phyloP scores from a whole-genome alignment of 2,888 invertebrate genomes.

The Dicranocentrus wangi region DNA sequence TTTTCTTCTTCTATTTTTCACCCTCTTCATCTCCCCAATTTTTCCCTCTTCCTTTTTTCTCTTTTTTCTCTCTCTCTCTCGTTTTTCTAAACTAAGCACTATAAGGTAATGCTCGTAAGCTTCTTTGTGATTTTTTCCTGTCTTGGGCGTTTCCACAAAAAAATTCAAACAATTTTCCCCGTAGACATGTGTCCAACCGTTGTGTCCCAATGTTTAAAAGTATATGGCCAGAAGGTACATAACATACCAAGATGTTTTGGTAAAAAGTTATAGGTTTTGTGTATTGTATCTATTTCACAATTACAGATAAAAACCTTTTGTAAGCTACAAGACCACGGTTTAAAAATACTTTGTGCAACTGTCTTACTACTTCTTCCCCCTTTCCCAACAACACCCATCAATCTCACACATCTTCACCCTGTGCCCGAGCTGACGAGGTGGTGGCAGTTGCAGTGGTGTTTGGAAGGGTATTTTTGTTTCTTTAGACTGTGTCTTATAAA shows the following conservation, averaged over 20 bases:
- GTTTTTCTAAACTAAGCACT: slow-evolving; percentile 28
- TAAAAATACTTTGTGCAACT: slow-evolving; percentile 10
- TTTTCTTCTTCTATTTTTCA: slow-evolving; percentile 59
- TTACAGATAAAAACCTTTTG: too few species aligned
- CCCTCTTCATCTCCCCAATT: slow-evolving; percentile 27
- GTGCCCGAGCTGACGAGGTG: slow-evolving; percentile 6
- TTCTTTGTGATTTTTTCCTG: slow-evolving; percentile 27
- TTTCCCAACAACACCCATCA: slow-evolving; percentile 51
- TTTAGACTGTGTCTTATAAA: slow-evolving; percentile 14
- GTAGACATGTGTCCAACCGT: slow-evolving; percentile 9
- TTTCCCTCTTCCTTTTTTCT: slow-evolving; percentile 7
- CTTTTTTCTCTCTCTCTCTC: slow-evolving; percentile 8
- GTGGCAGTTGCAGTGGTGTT: neutral
- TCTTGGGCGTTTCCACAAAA: slow-evolving; percentile 53
- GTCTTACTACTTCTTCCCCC: slow-evolving; percentile 9
- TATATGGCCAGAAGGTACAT: too few species aligned
- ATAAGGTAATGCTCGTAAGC: slow-evolving; percentile 43
- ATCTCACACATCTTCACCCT: slow-evolving; percentile 46
- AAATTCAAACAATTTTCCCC: slow-evolving; percentile 30
- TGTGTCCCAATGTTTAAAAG: too few species aligned
- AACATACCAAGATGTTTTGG: too few species aligned
- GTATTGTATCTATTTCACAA: neutral
- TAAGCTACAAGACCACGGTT: neutral
- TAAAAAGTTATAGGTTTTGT: neutral
- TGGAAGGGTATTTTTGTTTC: neutral